These are phyloP conservation scores for Umimayanthus kanabou DNA, from an alignment of 92 coral and sea anemone species.

Conservation along the genomic window DNA sequence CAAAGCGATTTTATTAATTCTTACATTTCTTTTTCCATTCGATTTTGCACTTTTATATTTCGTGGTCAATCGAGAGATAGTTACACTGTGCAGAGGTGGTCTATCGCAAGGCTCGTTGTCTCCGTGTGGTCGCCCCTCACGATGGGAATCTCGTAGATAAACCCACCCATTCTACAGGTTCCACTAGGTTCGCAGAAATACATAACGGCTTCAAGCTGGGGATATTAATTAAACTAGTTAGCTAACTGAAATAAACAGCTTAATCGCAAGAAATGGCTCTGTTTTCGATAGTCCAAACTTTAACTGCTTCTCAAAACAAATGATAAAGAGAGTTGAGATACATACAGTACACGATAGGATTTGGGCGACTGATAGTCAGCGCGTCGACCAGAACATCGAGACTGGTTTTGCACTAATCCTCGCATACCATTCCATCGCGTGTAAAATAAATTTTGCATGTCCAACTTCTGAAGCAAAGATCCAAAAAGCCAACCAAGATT, in stretches of 20 bases:
- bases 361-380: not conserved
- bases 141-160: conserved; percentile 76
- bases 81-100: conserved; percentile 44
- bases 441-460: too few relatives aligned
- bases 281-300: not conserved
- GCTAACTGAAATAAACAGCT: not conserved
- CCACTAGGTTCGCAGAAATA: conserved; percentile 93
- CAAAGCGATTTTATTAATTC: not conserved
- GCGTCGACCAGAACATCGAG: too few relatives aligned
- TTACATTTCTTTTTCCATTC: too few relatives aligned
- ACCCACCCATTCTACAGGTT: conserved; percentile 87
- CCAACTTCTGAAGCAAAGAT: too few relatives aligned
- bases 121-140: conserved; percentile 23
- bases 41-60: too few relatives aligned
- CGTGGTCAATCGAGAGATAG: not conserved
- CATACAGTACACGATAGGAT: too few relatives aligned
- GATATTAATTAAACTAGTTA: not conserved
- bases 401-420: too few relatives aligned
- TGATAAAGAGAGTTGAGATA: not conserved
- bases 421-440: too few relatives aligned
- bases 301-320: not conserved
- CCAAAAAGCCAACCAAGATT: too few relatives aligned
- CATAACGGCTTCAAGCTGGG: conserved; percentile 80
- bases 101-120: conserved; percentile 35
- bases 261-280: too few relatives aligned